Evolutionary conservation across 2,888 invertebrate genomes (phyloP), one percentile per base, ranked within the genome.

Genomic region (Lochmaea capreae): DNA sequence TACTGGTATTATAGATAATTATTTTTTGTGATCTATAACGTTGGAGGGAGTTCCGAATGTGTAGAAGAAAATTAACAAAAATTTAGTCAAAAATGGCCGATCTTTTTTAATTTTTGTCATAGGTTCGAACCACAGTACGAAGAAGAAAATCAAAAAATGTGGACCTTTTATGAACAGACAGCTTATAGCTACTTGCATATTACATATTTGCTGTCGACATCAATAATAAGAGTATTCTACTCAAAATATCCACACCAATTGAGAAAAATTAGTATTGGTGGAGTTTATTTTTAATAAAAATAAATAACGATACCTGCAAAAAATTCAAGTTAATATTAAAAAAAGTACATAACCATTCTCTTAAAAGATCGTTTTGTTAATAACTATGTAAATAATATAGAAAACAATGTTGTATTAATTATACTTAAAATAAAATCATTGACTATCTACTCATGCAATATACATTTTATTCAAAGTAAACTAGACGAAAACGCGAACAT

Each of bases 401-500:
- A 61, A 61, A 61, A 61, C 2, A 33, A 61, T 3, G 4, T 61
- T 39, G 11, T 39, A 14, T 33, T 33, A 33, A 9, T 33, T 18
- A n/a, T 3, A 10, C 3, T 39, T 39, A 9, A 9, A 61, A 9
- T 16, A 54, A 54, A 18, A 16, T 54, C 8, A 8, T 33, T 8
- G 5, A 9, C 61, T 61, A 61, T 26, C 61, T 61, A 61, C 26
- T 14, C 61, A 61, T 61, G 61, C 61, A 61, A 61, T 33, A 11
- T 39, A 16, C 18, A 49, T 12, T 46, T 12, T 14, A 46, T 46
- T 14, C 11, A 12, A 46, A 12, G 43, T 46, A 5, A n/a, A 52
- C 52, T 52, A 52, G n/a, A 52, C 6, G 8, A 46, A 46, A 46
- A 12, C 46, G 46, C 12, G 2, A 46, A 46, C 11, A 46, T 46